These are phyloP conservation scores for Gallinago jamesoni DNA, from an alignment of 2,113 vertebrate genomes.

Conservation along the genomic window DNA sequence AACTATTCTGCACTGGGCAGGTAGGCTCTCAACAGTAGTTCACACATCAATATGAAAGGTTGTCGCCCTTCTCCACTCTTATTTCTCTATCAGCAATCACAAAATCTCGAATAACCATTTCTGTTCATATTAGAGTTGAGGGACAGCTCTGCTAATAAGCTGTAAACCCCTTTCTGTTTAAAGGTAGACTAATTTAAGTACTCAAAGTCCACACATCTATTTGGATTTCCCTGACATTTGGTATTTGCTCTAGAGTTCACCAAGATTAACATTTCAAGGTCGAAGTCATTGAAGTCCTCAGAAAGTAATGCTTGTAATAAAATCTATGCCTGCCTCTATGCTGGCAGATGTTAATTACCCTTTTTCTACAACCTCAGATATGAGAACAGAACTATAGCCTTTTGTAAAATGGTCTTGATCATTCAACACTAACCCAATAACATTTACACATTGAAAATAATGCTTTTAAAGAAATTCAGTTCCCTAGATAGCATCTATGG, in stretches of 20 bases:
- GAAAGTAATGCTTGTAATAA: constrained; percentile 37
- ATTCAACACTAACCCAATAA: not conserved
- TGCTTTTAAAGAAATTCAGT: not conserved
- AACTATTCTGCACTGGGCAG: not conserved
- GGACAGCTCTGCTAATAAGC: constrained; percentile 17
- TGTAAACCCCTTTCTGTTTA: constrained; percentile 36
- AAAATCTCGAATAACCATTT: not conserved
- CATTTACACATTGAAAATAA: not conserved
- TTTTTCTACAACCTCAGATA: not conserved
- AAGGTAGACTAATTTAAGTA: constrained; percentile 52
- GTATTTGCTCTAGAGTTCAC: constrained; percentile 57
- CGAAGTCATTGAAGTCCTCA: constrained; percentile 44
- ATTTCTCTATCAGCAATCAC: not conserved
- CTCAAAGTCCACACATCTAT: constrained; percentile 42
- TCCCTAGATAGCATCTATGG: not conserved
- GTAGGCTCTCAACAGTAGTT: not conserved
- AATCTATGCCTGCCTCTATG: not conserved
- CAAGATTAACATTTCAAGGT: constrained; percentile 44
- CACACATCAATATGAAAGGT: not conserved
- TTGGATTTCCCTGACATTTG: constrained; percentile 51
- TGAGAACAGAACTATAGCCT: not conserved
- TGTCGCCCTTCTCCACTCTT: not conserved
- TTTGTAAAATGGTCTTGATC: not conserved
- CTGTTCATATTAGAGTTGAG: not conserved
- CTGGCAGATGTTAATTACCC: constrained; percentile 24